These are phyloP conservation scores for Scaptodrosophila lebanonensis DNA, from an alignment of 1,140 invertebrate species.

Conservation along the genomic window DNA sequence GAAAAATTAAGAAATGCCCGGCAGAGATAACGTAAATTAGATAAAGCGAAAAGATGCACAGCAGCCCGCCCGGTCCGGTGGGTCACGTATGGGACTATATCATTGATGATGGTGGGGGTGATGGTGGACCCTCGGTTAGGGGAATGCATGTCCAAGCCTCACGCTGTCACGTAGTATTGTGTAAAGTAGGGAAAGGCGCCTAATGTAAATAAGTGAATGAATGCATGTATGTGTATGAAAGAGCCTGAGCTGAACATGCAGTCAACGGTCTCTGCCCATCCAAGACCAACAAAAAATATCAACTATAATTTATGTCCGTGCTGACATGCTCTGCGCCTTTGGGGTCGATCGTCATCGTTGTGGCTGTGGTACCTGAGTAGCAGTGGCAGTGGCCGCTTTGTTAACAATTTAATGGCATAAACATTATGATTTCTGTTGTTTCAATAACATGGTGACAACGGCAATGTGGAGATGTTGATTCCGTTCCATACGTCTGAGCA, in stretches of 20 bases:
- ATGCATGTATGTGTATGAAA: too few species aligned
- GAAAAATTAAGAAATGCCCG: conserved; percentile 53
- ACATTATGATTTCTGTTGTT: conserved; percentile 76
- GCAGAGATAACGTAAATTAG: conserved; percentile 47
- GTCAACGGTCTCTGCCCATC: background rate
- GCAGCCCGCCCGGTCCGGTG: conserved; percentile 35
- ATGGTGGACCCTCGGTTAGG: conserved; percentile 10
- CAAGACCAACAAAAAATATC: conserved; percentile 52
- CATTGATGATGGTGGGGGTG: conserved; percentile 14
- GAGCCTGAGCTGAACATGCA: background rate
- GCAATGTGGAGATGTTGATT: too few species aligned
- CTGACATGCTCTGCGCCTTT: conserved; percentile 72
- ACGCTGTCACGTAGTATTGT: conserved; percentile 64
- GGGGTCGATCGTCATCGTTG: conserved; percentile 29
- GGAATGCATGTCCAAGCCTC: conserved; percentile 56
- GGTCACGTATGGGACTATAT: conserved; percentile 51
- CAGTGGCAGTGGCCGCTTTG: conserved; percentile 62
- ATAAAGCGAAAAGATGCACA: conserved; percentile 61
- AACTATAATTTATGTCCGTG: conserved; percentile 72
- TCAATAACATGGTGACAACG: conserved; percentile 39
- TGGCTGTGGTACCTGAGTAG: conserved; percentile 22
- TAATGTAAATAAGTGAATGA: conserved; percentile 64
- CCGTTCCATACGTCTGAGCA: too few species aligned
- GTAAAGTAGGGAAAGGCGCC: conserved; percentile 39
- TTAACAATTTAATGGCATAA: conserved; percentile 75